Percentiles rank a stretch among this genome's conserved stretches.
Evolutionary conservation across 1,140 invertebrate species (phyloP).

Genomic region (Nylanderia fulva): DNA sequence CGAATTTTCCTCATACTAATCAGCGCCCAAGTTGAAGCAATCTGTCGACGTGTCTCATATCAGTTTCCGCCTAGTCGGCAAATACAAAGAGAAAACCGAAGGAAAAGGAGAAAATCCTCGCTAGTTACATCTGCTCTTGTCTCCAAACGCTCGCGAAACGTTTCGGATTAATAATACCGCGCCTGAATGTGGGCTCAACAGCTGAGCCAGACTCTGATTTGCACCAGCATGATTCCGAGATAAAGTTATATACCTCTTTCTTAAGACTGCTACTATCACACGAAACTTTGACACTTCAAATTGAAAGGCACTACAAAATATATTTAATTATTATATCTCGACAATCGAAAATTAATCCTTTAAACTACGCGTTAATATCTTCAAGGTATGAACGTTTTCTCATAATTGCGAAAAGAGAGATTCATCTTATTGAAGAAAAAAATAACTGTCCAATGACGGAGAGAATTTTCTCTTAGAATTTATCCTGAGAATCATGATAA

Average conservation of each 20-base stretch:
- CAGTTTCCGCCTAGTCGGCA: slow-evolving; percentile 50
- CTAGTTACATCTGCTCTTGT: slow-evolving; percentile 19
- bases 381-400: neutral
- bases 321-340: neutral
- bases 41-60: slow-evolving; percentile 57
- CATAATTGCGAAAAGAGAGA: neutral
- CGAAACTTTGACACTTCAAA: neutral
- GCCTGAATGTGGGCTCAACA: slow-evolving; percentile 1
- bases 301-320: neutral
- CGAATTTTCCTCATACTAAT: slow-evolving; percentile 44
- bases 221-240: neutral
- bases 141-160: slow-evolving; percentile 10
- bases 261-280: neutral
- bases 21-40: slow-evolving; percentile 62
- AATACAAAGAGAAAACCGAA: slow-evolving; percentile 51
- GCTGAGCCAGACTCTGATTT: neutral
- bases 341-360: neutral
- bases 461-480: no score
- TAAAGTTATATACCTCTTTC: neutral
- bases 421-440: neutral
- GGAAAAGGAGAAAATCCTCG: slow-evolving; percentile 34
- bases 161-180: slow-evolving; percentile 50
- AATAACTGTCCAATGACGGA: no score
- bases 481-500: no score
- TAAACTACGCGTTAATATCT: neutral